Evolutionary conservation across 2,888 invertebrate genomes (phyloP).

Genomic region (Drosophila algonquin): DNA sequence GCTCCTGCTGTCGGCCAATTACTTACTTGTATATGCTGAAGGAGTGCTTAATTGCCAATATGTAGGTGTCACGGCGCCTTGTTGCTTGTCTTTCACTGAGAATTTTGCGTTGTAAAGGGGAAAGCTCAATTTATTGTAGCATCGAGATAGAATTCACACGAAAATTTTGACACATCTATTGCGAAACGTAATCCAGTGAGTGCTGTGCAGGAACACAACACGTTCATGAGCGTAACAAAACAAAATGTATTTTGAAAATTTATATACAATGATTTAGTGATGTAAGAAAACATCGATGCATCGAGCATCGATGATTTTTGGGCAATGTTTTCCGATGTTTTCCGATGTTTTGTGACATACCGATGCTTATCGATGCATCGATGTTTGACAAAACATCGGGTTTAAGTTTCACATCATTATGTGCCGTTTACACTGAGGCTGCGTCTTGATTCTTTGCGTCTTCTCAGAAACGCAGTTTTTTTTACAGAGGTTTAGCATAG

Average conservation of each 20-base stretch:
- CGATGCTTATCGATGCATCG: no score
- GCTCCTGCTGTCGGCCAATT: slow-evolving; percentile 9
- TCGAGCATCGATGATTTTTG: no score
- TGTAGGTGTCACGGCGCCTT: not conserved
- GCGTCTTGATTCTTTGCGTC: no score
- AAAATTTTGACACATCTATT: slow-evolving; percentile 66
- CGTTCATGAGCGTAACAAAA: slow-evolving; percentile 71
- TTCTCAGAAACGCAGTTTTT: no score
- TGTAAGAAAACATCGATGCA: no score
- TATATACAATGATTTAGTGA: slow-evolving; percentile 66
- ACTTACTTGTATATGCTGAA: slow-evolving; percentile 3
- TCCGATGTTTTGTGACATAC: no score
- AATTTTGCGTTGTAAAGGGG: slow-evolving; percentile 63
- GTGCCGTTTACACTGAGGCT: no score
- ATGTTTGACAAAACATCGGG: no score
- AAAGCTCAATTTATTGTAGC: slow-evolving; percentile 65
- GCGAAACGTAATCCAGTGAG: slow-evolving; percentile 68
- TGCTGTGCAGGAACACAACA: slow-evolving; percentile 61
- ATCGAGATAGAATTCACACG: slow-evolving; percentile 63
- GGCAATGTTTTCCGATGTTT: no score
- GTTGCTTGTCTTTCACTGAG: slow-evolving; percentile 59
- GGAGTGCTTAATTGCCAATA: slow-evolving; percentile 3
- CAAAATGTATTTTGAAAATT: slow-evolving; percentile 56
- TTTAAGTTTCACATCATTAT: no score
- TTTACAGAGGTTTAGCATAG: no score